A percentile compares a stretch with the other conserved stretches of the same genome.
These are phyloP conservation scores for Epinotia nisella DNA, from an alignment of 2,888 invertebrate genomes.

Conservation along the genomic window DNA sequence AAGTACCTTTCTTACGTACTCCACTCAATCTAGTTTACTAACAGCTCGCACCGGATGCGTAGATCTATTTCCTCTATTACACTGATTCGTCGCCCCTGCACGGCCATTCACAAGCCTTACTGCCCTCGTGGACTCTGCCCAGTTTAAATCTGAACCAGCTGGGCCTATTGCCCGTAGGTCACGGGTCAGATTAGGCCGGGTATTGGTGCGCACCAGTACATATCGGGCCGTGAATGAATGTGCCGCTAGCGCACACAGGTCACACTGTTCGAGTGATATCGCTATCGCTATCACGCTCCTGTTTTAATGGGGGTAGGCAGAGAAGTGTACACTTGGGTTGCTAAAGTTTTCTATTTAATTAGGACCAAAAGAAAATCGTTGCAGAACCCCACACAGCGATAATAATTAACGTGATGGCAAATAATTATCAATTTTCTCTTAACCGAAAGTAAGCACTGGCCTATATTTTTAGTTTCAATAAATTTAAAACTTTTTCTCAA, in stretches of 20 bases:
- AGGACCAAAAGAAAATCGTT: too few relatives aligned
- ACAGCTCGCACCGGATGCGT: constrained; percentile 9
- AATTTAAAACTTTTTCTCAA: too few relatives aligned
- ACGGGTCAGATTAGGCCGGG: neutral
- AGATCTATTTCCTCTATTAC: constrained; percentile 29
- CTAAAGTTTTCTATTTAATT: too few relatives aligned
- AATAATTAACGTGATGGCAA: too few relatives aligned
- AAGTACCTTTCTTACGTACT: neutral
- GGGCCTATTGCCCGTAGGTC: neutral
- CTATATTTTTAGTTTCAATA: too few relatives aligned
- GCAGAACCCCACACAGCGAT: too few relatives aligned
- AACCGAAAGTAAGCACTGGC: too few relatives aligned
- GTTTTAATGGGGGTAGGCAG: neutral
- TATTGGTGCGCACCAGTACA: neutral
- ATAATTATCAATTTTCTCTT: too few relatives aligned
- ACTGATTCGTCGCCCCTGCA: constrained; percentile 21
- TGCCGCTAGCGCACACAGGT: neutral
- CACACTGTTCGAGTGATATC: neutral
- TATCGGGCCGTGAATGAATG: neutral
- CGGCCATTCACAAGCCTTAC: neutral
- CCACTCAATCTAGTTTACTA: neutral
- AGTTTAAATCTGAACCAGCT: neutral
- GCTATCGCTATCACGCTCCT: neutral
- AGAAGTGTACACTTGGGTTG: neutral
- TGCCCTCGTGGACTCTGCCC: neutral